phyloP scores from a whole-genome alignment of 2,888 invertebrate species.

The Dryobotodes eremita region DNA sequence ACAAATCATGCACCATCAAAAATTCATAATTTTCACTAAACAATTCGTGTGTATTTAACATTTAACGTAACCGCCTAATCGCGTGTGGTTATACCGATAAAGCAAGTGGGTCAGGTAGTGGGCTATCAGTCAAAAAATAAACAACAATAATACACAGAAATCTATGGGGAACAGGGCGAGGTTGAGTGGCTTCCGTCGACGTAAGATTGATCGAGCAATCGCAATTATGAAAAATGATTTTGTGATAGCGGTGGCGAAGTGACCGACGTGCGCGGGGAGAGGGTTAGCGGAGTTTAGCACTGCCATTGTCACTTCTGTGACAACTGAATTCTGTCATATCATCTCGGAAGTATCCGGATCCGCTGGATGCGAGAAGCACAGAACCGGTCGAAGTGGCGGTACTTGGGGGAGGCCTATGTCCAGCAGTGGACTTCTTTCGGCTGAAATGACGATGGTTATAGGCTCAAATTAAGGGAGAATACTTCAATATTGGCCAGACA shows the following conservation, averaged over 20 bases:
- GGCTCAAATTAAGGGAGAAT: not conserved
- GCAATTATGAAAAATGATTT: slow-evolving; percentile 89
- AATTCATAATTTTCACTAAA: slow-evolving; percentile 65
- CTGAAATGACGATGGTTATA: not conserved
- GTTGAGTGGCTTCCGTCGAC: slow-evolving; percentile 87
- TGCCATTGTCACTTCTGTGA: not conserved
- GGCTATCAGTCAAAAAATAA: slow-evolving; percentile 85
- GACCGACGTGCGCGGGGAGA: slow-evolving; percentile 58
- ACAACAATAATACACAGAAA: slow-evolving; percentile 83
- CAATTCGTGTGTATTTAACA: slow-evolving; percentile 64
- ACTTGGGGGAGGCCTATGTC: too few relatives aligned
- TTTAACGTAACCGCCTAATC: slow-evolving; percentile 71
- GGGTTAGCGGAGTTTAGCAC: slow-evolving; percentile 13
- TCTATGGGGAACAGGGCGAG: slow-evolving; percentile 78
- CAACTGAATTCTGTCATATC: not conserved
- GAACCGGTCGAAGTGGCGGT: not conserved
- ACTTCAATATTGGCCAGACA: not conserved
- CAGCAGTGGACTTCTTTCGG: too few relatives aligned
- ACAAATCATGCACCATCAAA: slow-evolving; percentile 52
- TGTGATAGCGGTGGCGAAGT: slow-evolving; percentile 70
- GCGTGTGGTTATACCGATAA: slow-evolving; percentile 81
- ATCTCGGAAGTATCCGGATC: not conserved
- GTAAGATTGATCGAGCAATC: slow-evolving; percentile 86
- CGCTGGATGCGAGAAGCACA: not conserved
- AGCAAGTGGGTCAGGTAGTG: slow-evolving; percentile 79